phyloP scores from a whole-genome alignment of 2,888 invertebrate genomes.

The Ametastegia equiseti region DNA sequence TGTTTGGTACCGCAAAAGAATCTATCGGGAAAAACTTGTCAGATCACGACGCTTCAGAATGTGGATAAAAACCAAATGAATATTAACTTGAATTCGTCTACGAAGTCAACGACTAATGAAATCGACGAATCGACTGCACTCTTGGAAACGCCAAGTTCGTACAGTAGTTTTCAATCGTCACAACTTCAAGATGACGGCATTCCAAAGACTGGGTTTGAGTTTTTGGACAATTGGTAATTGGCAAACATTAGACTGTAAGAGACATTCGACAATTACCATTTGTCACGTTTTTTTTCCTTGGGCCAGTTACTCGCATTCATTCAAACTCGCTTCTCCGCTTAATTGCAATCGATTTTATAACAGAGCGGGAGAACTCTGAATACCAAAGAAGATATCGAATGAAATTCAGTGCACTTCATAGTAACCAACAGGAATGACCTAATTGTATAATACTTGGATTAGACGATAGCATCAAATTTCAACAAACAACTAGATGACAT shows the following conservation, averaged over 20 bases:
- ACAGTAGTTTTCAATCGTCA: slow-evolving; percentile 70
- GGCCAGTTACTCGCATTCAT: neutral
- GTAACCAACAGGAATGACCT: neutral
- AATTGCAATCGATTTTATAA: neutral
- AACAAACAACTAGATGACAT: no score
- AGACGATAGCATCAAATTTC: neutral
- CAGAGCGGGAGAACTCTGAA: neutral
- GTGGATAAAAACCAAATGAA: slow-evolving; percentile 66
- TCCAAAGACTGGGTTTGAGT: slow-evolving; percentile 79
- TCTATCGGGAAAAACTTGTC: slow-evolving; percentile 36
- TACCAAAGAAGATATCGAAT: slow-evolving; percentile 5
- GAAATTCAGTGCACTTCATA: slow-evolving; percentile 6
- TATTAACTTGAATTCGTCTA: slow-evolving; percentile 63
- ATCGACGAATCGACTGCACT: slow-evolving; percentile 69
- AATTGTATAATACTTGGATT: neutral
- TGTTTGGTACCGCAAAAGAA: slow-evolving; percentile 65
- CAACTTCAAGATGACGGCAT: slow-evolving; percentile 72
- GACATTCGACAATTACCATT: neutral
- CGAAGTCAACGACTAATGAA: slow-evolving; percentile 66
- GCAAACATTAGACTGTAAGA: neutral
- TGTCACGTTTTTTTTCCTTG: neutral
- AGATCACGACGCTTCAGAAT: slow-evolving; percentile 49
- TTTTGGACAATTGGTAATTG: slow-evolving; percentile 78
- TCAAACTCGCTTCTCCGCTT: neutral
- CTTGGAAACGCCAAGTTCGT: slow-evolving; percentile 72